A percentile compares a stretch with the other conserved stretches of the same genome.
phyloP scores from a whole-genome alignment of 2,797 vertebrate species.

The Lepidocolaptes lacrymiger region DNA sequence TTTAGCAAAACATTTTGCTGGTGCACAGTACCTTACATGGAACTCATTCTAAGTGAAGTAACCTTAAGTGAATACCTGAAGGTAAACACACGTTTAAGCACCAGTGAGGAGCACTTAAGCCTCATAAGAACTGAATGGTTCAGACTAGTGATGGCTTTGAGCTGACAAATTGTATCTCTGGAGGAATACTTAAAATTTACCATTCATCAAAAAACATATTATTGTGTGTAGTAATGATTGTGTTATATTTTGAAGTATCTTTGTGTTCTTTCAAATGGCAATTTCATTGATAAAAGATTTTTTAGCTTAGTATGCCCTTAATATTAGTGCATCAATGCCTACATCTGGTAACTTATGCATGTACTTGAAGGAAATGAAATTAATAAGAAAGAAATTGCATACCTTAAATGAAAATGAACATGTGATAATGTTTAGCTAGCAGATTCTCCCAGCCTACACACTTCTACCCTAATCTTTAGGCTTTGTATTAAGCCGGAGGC shows the following conservation, averaged over 20 bases:
- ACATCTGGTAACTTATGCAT: not conserved
- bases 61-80: not conserved
- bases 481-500: constrained; percentile 8
- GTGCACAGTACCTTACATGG: not conserved
- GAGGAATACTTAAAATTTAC: constrained; percentile 3
- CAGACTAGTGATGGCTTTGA: not conserved
- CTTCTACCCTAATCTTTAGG: constrained; percentile 68
- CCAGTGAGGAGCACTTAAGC: not conserved
- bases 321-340: not conserved
- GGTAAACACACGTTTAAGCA: not conserved
- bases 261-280: not conserved
- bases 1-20: not conserved
- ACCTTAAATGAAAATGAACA: constrained; percentile 70
- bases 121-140: not conserved
- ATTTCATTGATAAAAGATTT: not conserved
- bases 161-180: not conserved
- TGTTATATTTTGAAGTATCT: constrained; percentile 9
- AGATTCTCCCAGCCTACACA: constrained; percentile 60
- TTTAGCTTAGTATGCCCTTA: not conserved
- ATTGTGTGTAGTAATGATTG: not conserved
- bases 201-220: not conserved
- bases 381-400: constrained; percentile 57
- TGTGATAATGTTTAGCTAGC: constrained; percentile 67
- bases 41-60: not conserved
- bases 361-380: constrained; percentile 16